Evolutionary conservation across 2,888 invertebrate genomes (phyloP), one percentile per base, ranked within the genome.

Genomic region (Timandra comae): DNA sequence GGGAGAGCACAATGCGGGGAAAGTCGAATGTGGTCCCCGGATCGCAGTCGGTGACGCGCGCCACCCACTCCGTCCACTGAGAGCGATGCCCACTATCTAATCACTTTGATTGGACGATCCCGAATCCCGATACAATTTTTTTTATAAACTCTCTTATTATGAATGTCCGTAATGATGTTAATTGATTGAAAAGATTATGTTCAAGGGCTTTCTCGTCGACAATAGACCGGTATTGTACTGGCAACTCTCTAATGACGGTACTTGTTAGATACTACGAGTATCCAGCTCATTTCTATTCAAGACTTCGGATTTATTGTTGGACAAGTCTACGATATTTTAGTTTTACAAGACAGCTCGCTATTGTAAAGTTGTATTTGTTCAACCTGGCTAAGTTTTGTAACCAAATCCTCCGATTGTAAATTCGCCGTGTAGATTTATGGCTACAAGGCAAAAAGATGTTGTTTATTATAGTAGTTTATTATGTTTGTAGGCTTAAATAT

Each of bases 101-200:
- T 46, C 47, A 42, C 48, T 49, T 48, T 49, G 54, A 56, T 50
- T 46, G 50, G 41, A 46, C 36, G 38, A 46, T 44, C 40, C 29
- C n/a, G n/a, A n/a, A n/a, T n/a, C n/a, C n/a, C 33, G 28, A 38
- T 46, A 38, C 41, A 35, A 12, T 38, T 37, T 32, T 22, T 27
- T 27, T 20, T 29, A 27, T 33, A 29, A 38, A 38, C 27, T 37
- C 29, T 9, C 28, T 24, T 23, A 39, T 39, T 37, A 30, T 29
- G 12, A 30, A 31, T 34, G 16, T 24, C 24, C 16, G 26, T 32
- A 34, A 39, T 33, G 25, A 33, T 35, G 20, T 28, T 38, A 35
- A 38, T 45, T 30, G 33, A 21, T 33, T 24, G 13, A 25, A 16
- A 1, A 16, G 16, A 16, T 16, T 24, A 11, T 10, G 3, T 7